Evolutionary conservation across 2,888 invertebrate species (phyloP), one percentile per base, ranked within the genome.

Genomic region (Apamea sordens): DNA sequence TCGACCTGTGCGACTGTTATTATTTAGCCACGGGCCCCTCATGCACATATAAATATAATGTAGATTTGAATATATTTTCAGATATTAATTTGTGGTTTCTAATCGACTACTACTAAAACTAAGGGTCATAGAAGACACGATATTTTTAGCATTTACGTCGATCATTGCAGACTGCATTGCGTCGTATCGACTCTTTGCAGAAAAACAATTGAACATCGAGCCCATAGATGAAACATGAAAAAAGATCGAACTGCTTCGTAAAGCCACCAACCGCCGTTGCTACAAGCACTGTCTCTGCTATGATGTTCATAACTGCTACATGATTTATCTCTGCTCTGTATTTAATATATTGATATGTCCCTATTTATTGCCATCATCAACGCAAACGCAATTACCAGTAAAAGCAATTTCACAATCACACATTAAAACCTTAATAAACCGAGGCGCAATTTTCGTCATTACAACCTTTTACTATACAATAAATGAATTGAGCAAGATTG

Each of bases 341-440:
- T n/a, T 67, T 65, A 5, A 44, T 68, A 61, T 63, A 80, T 61
- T 24, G 24, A 75, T 67, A 74, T 53, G 28, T 63, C 13, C 68
- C 53, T 44, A 56, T 61, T 81, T 56, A 68, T 36, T 41, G 5
- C 24, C n/a, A 41, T 63, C 36, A 50, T 69, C 36, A 80, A 79
- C 41, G 41, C 11, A 21, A 78, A 59, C 15, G 75, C 75, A 84
- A 79, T 84, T 59, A n/a, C 47, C 15, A 64, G 56, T 64, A 80
- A 79, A 72, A 75, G 50, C 44, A n/a, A 36, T 80, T 80, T 84
- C 80, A 68, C 44, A 83, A 83, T 73, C 0, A 41, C 15, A 72
- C 24, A 80, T 80, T 84, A 83, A 72, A 75, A 75, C 36, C 36
- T 72, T 69, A 84, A 79, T 79, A 83, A 84, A 83, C 63, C 69